These are phyloP conservation scores for Cataglyphis altisquamis DNA, from an alignment of 2,888 invertebrate genomes.

Conservation along the genomic window DNA sequence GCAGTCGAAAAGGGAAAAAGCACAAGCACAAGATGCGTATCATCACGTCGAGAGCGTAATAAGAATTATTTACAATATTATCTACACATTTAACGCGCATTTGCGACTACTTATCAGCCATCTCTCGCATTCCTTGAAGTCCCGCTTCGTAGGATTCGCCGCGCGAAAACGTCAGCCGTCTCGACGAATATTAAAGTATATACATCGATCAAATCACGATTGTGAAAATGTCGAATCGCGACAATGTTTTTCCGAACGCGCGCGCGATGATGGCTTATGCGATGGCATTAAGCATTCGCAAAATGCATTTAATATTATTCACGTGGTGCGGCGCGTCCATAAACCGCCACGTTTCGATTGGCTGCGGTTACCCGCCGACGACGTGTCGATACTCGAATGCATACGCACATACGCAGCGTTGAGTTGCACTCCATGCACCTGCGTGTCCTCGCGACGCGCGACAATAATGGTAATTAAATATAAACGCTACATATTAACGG, in stretches of 20 bases:
- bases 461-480: constrained; percentile 27
- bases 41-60: background rate
- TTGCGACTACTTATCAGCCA: background rate
- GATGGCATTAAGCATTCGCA: constrained; percentile 53
- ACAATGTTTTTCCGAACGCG: background rate
- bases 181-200: constrained; percentile 13
- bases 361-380: constrained; percentile 40
- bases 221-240: background rate
- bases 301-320: constrained; percentile 58
- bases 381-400: constrained; percentile 48
- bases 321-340: constrained; percentile 51
- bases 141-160: background rate
- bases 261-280: constrained; percentile 48
- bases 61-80: constrained; percentile 22
- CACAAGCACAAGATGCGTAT: background rate
- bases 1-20: background rate
- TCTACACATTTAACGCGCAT: background rate
- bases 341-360: constrained; percentile 64
- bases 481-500: constrained; percentile 16
- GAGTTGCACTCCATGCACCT: constrained; percentile 45
- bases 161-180: constrained; percentile 2
- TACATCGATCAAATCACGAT: constrained; percentile 25
- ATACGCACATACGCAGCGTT: constrained; percentile 14
- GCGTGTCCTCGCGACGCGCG: constrained; percentile 33
- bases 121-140: constrained; percentile 17